A percentile compares a stretch with the other conserved stretches of the same genome.
Conservation (phyloP, 1,140 invertebrate species). For the Lethocerus indicus region DNA sequence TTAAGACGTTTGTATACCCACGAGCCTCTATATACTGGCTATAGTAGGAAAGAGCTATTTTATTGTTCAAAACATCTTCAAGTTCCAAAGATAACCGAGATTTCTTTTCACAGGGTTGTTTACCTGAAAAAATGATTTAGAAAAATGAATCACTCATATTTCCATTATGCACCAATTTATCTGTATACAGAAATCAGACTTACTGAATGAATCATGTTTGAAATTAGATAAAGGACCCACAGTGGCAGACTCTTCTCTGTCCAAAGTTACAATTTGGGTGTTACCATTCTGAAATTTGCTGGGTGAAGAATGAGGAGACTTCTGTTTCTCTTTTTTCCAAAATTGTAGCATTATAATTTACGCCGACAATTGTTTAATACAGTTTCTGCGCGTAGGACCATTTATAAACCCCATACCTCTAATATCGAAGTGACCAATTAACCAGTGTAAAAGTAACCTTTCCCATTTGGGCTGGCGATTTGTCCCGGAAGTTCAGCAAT, state of each 20-base stretch:
- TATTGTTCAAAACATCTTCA: conserved; percentile 12
- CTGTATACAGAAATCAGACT: background rate
- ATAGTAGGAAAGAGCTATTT: conserved; percentile 12
- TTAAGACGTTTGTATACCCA: conserved; percentile 8
- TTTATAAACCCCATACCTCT: too few relatives aligned
- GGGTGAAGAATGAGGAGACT: conserved; percentile 4
- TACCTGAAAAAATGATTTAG: conserved; percentile 6
- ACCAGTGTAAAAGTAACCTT: too few relatives aligned
- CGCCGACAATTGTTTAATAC: background rate
- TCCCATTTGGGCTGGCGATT: too few relatives aligned
- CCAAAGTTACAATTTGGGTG: background rate
- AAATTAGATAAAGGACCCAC: conserved; percentile 10
- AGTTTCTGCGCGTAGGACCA: too few relatives aligned
- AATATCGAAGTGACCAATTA: too few relatives aligned
- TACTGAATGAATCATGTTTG: conserved; percentile 6
- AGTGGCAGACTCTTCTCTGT: background rate
- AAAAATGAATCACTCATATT: background rate
- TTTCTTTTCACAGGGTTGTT: conserved; percentile 4
- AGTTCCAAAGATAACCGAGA: conserved; percentile 12
- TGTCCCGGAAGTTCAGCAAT: too few relatives aligned
- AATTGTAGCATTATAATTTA: conserved; percentile 14
- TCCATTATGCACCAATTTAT: background rate
- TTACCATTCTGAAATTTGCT: conserved; percentile 10
- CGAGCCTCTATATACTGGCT: conserved; percentile 14
- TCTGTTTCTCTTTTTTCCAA: conserved; percentile 14